A percentile compares a stretch with the other conserved stretches of the same genome.
Evolutionary conservation across 2,888 invertebrate species (phyloP).

Genomic region (Ophion ellenae): DNA sequence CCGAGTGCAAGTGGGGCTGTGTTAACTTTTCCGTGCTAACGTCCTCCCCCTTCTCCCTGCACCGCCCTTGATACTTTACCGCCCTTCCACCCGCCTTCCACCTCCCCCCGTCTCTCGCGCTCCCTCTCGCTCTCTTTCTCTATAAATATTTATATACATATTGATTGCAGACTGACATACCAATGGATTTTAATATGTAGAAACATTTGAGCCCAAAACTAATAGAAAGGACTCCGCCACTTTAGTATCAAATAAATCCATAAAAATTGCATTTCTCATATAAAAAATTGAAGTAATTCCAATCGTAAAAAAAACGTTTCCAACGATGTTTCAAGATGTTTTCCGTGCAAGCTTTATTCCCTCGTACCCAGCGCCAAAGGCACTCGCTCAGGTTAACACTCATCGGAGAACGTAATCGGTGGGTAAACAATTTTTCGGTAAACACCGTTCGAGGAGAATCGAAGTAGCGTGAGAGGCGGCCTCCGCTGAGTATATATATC

Average conservation of each 20-base stretch:
- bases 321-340: conserved; percentile 56
- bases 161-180: not conserved
- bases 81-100: conserved; percentile 5
- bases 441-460: conserved; percentile 29
- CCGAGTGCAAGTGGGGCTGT: conserved; percentile 32
- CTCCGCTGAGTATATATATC: not conserved
- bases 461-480: not conserved
- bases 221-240: not conserved
- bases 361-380: conserved; percentile 38
- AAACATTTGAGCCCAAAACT: not conserved
- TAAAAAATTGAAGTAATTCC: not conserved
- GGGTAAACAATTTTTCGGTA: conserved; percentile 66
- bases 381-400: conserved; percentile 67
- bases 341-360: conserved; percentile 48
- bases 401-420: conserved; percentile 68
- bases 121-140: not conserved
- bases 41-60: conserved; percentile 27
- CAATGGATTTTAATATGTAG: not conserved
- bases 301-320: conserved; percentile 4
- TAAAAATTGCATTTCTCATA: not conserved
- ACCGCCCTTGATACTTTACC: conserved; percentile 16
- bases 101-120: not conserved
- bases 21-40: conserved; percentile 59
- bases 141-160: not conserved
- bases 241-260: not conserved